Percentiles rank a stretch among this genome's conserved stretches.
phyloP scores from a whole-genome alignment of 1,140 invertebrate species.

The Hycleus cichorii region DNA sequence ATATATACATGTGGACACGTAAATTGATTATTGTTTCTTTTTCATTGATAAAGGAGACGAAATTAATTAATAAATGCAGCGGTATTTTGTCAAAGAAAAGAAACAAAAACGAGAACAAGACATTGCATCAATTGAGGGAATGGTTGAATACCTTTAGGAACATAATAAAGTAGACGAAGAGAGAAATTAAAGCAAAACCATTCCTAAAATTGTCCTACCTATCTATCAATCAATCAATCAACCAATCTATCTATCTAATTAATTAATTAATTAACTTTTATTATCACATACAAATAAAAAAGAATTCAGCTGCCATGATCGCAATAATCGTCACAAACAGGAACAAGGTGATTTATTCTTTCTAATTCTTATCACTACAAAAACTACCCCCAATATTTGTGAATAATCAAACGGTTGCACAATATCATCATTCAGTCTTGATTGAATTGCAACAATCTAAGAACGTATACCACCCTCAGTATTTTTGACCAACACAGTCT shows the following conservation, averaged over 20 bases:
- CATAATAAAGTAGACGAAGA: background rate
- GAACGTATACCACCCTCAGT: slow-evolving; percentile 29
- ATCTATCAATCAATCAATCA: too few relatives aligned
- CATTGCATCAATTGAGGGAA: slow-evolving; percentile 5
- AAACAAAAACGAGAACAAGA: background rate
- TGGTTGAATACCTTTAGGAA: slow-evolving; percentile 12
- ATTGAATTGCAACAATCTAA: slow-evolving; percentile 23
- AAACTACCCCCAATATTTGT: too few relatives aligned
- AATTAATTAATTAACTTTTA: background rate
- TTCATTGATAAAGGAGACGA: background rate
- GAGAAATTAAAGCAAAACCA: background rate
- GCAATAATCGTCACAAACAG: slow-evolving; percentile 7
- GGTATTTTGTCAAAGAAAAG: background rate
- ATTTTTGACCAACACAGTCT: slow-evolving; percentile 38
- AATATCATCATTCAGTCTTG: slow-evolving; percentile 26
- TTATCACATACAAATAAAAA: slow-evolving; percentile 16
- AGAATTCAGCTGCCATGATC: slow-evolving; percentile 12
- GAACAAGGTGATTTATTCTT: too few relatives aligned
- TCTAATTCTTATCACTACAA: too few relatives aligned
- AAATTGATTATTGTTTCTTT: slow-evolving; percentile 5
- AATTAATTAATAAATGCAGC: slow-evolving; percentile 4
- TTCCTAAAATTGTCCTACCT: background rate
- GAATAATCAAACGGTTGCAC: background rate
- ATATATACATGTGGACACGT: slow-evolving; percentile 26
- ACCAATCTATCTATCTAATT: too few relatives aligned